These are phyloP conservation scores for Saccopteryx bilineata DNA, from an alignment of 2,113 vertebrate genomes.

Conservation along the genomic window DNA sequence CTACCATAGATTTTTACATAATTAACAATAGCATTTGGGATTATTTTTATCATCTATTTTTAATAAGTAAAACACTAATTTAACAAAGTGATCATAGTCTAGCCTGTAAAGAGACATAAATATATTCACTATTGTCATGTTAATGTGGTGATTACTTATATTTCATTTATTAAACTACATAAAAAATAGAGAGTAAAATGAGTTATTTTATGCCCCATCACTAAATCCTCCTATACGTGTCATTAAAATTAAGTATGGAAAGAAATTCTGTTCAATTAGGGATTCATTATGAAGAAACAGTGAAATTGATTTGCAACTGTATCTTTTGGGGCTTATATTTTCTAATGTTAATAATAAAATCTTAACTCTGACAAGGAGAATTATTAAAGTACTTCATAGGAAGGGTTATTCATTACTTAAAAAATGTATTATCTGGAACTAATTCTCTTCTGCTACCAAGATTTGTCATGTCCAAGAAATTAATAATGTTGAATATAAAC, in stretches of 20 bases:
- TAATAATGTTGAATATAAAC: slow-evolving; percentile 84
- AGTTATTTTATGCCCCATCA: slow-evolving; percentile 77
- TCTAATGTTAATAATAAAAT: slow-evolving; percentile 89
- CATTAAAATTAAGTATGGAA: slow-evolving; percentile 86
- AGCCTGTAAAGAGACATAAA: slow-evolving; percentile 77
- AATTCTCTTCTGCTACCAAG: slow-evolving; percentile 85
- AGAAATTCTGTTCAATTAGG: slow-evolving; percentile 89
- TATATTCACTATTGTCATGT: slow-evolving; percentile 64
- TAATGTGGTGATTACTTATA: slow-evolving; percentile 79
- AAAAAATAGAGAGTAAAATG: slow-evolving; percentile 84
- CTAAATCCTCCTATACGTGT: slow-evolving; percentile 84
- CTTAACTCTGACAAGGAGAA: slow-evolving; percentile 88
- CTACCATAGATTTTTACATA: neutral
- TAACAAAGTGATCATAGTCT: slow-evolving; percentile 72
- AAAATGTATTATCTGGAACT: slow-evolving; percentile 87
- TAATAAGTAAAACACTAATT: slow-evolving; percentile 77
- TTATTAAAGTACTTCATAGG: slow-evolving; percentile 87
- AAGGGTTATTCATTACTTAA: slow-evolving; percentile 87
- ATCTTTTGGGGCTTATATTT: slow-evolving; percentile 84
- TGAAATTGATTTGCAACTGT: slow-evolving; percentile 90
- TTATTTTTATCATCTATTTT: slow-evolving; percentile 62
- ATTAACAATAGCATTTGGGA: slow-evolving; percentile 12
- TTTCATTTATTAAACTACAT: slow-evolving; percentile 75
- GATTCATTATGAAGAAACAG: slow-evolving; percentile 85
- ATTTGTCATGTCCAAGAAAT: slow-evolving; percentile 88